Conservation (phyloP, 1,140 invertebrate genomes). For the Anoplophora glabripennis region DNA sequence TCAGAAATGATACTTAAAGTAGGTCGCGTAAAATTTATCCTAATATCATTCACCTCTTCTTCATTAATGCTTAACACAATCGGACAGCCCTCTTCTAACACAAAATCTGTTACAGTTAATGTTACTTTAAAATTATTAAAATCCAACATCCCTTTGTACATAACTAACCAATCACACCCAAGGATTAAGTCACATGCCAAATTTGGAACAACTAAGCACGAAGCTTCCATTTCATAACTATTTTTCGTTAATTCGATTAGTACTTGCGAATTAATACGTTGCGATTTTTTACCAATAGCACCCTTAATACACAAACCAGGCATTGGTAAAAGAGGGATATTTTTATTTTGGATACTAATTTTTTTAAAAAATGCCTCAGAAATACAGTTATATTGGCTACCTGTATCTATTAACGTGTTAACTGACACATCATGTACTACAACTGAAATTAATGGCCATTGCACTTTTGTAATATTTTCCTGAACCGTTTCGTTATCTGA, state of each 20-base stretch:
- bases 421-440: background rate
- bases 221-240: background rate
- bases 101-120: background rate
- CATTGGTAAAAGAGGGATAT: background rate
- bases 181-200: background rate
- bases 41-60: background rate
- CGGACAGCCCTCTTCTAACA: too few relatives aligned
- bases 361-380: background rate
- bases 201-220: background rate
- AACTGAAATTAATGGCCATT: background rate
- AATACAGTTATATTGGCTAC: background rate
- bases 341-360: background rate
- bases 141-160: background rate
- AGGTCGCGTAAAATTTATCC: background rate
- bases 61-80: too few relatives aligned
- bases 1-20: background rate
- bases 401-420: background rate
- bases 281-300: background rate
- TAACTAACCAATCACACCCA: constrained; percentile 2
- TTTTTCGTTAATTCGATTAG: background rate
- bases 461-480: background rate
- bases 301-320: background rate
- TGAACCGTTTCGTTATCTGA: background rate
- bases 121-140: background rate
- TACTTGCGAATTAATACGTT: background rate